Evolutionary conservation across 1,140 invertebrate genomes (phyloP).

Genomic region (Dysdera silvatica): DNA sequence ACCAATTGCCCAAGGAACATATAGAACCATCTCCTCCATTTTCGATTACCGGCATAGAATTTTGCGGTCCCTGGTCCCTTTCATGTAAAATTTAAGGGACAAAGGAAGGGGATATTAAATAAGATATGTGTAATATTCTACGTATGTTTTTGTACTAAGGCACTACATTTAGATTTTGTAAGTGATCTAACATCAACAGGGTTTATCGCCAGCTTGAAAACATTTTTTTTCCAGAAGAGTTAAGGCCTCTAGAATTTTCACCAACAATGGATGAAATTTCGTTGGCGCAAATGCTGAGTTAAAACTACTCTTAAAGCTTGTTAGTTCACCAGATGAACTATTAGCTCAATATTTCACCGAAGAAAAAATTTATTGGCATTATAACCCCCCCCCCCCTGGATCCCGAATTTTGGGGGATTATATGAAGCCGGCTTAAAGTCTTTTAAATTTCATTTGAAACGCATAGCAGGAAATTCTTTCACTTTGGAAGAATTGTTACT

Average conservation of each 20-base stretch:
- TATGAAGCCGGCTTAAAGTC: no score
- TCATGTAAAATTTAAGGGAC: neutral
- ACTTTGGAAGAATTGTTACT: neutral
- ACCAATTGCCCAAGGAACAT: no score
- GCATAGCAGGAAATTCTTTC: neutral
- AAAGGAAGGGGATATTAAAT: neutral
- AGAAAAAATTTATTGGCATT: no score
- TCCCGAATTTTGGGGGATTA: no score
- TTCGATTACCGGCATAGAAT: neutral
- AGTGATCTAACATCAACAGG: neutral
- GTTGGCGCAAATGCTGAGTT: neutral
- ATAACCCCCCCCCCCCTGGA: no score
- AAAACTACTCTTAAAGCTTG: no score
- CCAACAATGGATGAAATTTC: neutral
- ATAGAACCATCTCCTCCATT: no score
- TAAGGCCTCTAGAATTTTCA: neutral
- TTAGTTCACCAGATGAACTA: no score
- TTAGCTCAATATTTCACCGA: no score
- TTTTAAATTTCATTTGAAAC: no score
- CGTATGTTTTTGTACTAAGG: neutral
- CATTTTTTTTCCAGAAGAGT: no score
- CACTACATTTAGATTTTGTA: neutral
- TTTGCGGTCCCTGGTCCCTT: constrained; percentile 3
- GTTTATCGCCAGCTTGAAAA: neutral
- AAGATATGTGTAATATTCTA: neutral